These are phyloP conservation scores for Cephalopachus bancanus DNA, from an alignment of 2,797 vertebrate species.

Conservation along the genomic window DNA sequence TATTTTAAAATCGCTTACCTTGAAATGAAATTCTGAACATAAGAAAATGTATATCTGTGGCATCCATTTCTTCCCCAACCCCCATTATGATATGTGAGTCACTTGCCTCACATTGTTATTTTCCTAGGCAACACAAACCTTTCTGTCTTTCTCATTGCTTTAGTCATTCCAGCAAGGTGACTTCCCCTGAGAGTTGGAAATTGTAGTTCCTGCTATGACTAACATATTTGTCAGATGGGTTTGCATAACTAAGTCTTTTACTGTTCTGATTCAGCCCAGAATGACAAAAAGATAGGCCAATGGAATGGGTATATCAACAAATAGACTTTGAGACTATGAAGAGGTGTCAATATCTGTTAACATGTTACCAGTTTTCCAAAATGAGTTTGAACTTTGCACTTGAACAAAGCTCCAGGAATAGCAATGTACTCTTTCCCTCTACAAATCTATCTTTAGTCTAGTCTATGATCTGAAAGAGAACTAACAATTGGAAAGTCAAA, in stretches of 20 bases:
- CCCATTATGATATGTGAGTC: constrained; percentile 57
- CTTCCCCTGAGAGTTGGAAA: constrained; percentile 55
- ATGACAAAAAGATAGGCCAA: constrained; percentile 23
- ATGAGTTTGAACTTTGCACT: constrained; percentile 55
- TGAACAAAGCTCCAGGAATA: constrained; percentile 47
- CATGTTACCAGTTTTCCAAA: constrained; percentile 48
- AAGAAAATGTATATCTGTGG: constrained; percentile 32
- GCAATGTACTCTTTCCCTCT: background rate
- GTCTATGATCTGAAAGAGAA: constrained; percentile 61
- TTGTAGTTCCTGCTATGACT: constrained; percentile 48
- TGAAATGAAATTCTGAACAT: constrained; percentile 47
- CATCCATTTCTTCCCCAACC: background rate
- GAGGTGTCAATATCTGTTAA: constrained; percentile 53
- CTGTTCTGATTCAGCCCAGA: background rate
- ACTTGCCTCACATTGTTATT: constrained; percentile 29
- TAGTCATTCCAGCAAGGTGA: constrained; percentile 48
- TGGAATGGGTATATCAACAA: constrained; percentile 45
- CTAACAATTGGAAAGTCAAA: constrained; percentile 47
- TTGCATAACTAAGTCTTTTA: constrained; percentile 15
- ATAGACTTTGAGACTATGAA: constrained; percentile 52
- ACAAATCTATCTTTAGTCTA: constrained; percentile 18
- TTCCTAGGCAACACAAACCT: background rate
- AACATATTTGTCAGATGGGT: constrained; percentile 41
- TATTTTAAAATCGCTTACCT: constrained; percentile 54
- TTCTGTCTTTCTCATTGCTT: constrained; percentile 47